Evolutionary conservation across 2,797 vertebrate genomes (phyloP), one percentile per base, ranked within the genome.

Genomic region (Cuniculus paca): DNA sequence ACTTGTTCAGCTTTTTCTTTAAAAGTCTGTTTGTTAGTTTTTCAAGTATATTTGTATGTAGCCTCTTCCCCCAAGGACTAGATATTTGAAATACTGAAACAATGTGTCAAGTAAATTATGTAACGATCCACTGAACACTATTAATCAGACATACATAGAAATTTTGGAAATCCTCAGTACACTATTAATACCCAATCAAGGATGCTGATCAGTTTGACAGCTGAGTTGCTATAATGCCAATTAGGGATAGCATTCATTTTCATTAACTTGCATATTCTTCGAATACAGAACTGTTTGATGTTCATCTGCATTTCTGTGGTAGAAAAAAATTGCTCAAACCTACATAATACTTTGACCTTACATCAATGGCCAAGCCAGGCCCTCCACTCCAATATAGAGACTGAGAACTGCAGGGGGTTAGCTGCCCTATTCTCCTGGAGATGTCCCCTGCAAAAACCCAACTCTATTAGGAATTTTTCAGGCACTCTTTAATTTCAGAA

Each of bases 31-130:
- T 92, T 24, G 58, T 60, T 86, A 78, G 31, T 82, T 87, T 90
- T 95, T 48, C 79, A 82, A 91, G 79, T 42, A 17, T 81, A 63
- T n/a, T 24, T 94, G 14, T 26, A 88, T 22, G 22, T n/a, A 90
- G 52, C 34, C 45, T 78, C 81, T 92, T 56, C 31, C 56, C 91
- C 93, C 42, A 95, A 92, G 63, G n/a, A 48, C 34, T 75, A 58
- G 28, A 42, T 90, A 88, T 56, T 19, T 96, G 81, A 95, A 94
- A 88, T 78, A 74, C 9, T 92, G 39, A 94, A 93, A 96, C 13
- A 90, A 2, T 80, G 2, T 80, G n/a, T 65, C 54, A 94, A 60
- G 85, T n/a, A 85, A 97, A 85, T 68, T 45, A 77, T 26, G 88
- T 50, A 91, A 93, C 31, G 82, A 85, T 86, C 91, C 1, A 28